Base-by-base conservation (phyloP, 2,797 vertebrate species). In the Euthynnus affinis region DNA sequence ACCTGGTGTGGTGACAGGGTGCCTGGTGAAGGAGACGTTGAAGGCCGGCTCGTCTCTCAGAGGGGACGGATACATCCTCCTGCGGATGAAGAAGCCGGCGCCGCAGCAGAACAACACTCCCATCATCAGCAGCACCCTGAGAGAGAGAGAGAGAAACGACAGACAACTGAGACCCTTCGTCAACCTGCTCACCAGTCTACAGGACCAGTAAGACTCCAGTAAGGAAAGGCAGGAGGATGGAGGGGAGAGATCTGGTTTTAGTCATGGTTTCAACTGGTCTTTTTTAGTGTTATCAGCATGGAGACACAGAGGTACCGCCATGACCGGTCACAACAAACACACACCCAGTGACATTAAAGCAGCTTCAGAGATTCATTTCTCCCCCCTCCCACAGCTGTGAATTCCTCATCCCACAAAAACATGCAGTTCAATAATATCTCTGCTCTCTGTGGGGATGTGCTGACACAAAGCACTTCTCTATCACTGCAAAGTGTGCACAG, bases 41-140 rank as follows among this genome's bases (percentile, higher is more conserved):
- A 98, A 99, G 42, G 96, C 92, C 0, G 97, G 95, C 75, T 99
- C 98, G 66, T 98, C 97, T 42, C 95, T 96, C 91, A 99, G 93
- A 0, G 96, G 94, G 2, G 97, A 97, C 8, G 97, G 96, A 76
- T 98, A 97, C 96, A 99, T 97, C 80, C 97, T 94, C 57, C 98
- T 96, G 78, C 97, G 96, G 89, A 99, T 97, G 86, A 98, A 97
- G 93, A 98, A 98, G 40, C 98, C 98, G 0, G 97, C 97, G 0
- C 98, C 97, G 0, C 98, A 99, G 92, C 98, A 99, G 91, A 99
- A 98, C 80, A 99, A 57, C 80, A 99, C 97, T 0, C 96, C 98
- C 96, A 98, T 98, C 98, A 99, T 99, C 91, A 99, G 93, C 65
- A 99, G 95, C 85, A 99, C 96, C 98, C 98, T 99, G 76, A 81